Conservation (phyloP, 2,888 invertebrate genomes). For the Netelia virgata region DNA sequence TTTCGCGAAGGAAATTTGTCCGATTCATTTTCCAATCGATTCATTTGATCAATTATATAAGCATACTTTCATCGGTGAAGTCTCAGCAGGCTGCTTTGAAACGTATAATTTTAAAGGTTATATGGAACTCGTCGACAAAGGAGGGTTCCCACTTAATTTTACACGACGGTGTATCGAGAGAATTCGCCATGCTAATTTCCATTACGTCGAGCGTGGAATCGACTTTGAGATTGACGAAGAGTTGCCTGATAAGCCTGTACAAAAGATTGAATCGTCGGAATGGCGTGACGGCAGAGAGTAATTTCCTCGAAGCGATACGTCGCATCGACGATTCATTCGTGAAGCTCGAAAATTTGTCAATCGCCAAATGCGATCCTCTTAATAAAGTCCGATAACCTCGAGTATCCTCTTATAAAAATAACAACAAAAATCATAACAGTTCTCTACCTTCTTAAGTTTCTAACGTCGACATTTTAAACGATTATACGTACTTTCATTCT, state of each 20-base stretch:
- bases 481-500: too few species aligned
- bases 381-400: constrained; percentile 7
- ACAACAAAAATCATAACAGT: not conserved
- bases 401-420: not conserved
- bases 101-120: constrained; percentile 62
- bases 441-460: not conserved
- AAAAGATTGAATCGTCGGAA: constrained; percentile 39
- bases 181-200: constrained; percentile 65
- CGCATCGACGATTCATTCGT: constrained; percentile 61
- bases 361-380: constrained; percentile 44
- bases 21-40: too few species aligned
- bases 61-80: too few species aligned
- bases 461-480: not conserved
- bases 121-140: constrained; percentile 64
- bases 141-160: constrained; percentile 71
- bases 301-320: constrained; percentile 59
- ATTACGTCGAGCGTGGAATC: constrained; percentile 65
- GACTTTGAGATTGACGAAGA: constrained; percentile 64
- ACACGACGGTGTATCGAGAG: constrained; percentile 68
- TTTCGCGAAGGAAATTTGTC: too few species aligned
- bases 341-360: constrained; percentile 52
- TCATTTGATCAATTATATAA: too few species aligned
- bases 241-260: constrained; percentile 64
- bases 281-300: constrained; percentile 58
- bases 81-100: not conserved